phyloP scores from a whole-genome alignment of 2,797 vertebrate species.

The Diglossa cyanea region DNA sequence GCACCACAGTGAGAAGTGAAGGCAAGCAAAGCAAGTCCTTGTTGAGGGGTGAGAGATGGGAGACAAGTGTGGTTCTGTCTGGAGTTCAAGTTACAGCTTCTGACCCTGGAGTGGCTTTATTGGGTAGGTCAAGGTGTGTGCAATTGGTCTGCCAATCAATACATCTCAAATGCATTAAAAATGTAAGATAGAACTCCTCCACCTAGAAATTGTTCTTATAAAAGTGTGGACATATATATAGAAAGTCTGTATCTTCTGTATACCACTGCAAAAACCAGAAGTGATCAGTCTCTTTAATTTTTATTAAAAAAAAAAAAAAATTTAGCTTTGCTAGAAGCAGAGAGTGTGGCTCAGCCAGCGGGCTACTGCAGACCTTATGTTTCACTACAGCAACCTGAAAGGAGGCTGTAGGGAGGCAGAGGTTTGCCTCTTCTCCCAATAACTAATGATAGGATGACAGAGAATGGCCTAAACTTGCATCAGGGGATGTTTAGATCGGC shows the following conservation, averaged over 20 bases:
- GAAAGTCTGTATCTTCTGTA: background rate
- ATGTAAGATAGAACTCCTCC: background rate
- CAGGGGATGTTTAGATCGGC: background rate
- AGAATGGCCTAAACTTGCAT: background rate
- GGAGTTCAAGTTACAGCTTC: background rate
- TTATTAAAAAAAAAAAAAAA: background rate
- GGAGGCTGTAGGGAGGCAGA: rapidly evolving
- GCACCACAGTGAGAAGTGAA: background rate
- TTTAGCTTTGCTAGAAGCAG: background rate
- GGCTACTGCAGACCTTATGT: background rate
- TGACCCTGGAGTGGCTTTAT: background rate
- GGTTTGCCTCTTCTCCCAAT: background rate
- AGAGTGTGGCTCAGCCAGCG: background rate
- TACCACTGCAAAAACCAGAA: background rate
- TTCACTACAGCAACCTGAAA: background rate
- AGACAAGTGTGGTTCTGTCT: background rate
- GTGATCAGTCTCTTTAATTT: background rate
- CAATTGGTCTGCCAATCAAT: background rate
- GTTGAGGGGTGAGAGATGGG: too few relatives aligned
- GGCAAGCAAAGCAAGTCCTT: background rate
- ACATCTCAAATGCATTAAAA: background rate
- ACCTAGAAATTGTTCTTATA: background rate
- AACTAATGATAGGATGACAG: background rate
- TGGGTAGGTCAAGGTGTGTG: background rate
- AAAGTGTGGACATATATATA: background rate